These are phyloP conservation scores for Coccyzus lansbergi DNA, from an alignment of 2,797 vertebrate species.

Conservation along the genomic window DNA sequence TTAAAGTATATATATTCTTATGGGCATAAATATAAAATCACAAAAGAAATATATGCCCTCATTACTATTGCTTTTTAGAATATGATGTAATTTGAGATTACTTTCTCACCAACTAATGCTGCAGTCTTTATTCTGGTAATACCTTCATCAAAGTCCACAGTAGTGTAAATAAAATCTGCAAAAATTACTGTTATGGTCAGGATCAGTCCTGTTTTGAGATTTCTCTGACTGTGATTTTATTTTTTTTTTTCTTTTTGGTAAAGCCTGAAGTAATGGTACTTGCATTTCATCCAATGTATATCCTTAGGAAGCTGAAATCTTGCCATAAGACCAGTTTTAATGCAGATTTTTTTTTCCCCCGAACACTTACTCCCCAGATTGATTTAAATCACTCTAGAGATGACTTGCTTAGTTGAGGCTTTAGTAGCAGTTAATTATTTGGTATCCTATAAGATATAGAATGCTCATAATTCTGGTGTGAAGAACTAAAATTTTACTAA, in stretches of 20 bases:
- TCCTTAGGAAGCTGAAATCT: background rate
- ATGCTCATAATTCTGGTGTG: background rate
- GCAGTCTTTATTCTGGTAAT: background rate
- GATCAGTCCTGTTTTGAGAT: background rate
- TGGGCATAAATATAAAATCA: background rate
- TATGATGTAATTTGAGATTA: background rate
- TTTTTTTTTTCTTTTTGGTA: background rate
- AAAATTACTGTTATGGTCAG: background rate
- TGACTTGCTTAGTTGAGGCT: background rate
- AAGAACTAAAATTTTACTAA: background rate
- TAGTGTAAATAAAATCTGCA: background rate
- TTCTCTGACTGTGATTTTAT: background rate
- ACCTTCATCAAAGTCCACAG: background rate
- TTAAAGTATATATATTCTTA: conserved; percentile 29
- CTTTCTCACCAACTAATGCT: background rate
- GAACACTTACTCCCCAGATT: background rate
- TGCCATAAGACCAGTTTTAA: background rate
- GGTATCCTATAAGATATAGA: background rate
- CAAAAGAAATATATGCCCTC: conserved; percentile 3
- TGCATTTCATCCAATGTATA: background rate
- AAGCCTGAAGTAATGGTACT: background rate
- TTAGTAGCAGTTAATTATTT: background rate
- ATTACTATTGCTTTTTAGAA: background rate
- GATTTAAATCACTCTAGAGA: background rate
- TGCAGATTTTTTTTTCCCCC: background rate